Conservation (phyloP, 2,888 invertebrate genomes). For the Gastrophysa polygoni region DNA sequence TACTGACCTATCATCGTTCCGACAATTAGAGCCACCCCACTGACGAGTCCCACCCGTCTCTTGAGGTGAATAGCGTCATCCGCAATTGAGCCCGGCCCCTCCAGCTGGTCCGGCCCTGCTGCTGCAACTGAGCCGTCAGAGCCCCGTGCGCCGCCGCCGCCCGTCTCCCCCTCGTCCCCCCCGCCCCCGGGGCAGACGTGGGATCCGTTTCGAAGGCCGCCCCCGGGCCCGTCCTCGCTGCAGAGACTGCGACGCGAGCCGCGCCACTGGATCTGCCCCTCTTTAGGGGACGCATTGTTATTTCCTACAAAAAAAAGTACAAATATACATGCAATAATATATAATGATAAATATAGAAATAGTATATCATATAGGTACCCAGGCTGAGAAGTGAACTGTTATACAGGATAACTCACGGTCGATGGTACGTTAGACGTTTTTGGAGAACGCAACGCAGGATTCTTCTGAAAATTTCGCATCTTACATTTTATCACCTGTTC, state of each 20-base stretch:
- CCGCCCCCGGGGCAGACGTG: constrained; percentile 61
- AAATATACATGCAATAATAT: too few species aligned
- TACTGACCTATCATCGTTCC: constrained; percentile 94
- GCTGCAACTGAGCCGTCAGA: constrained; percentile 54
- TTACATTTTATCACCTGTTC: too few species aligned
- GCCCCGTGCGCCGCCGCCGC: constrained; percentile 56
- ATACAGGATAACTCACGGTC: too few species aligned
- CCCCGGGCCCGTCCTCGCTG: constrained; percentile 53
- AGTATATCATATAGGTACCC: too few species aligned
- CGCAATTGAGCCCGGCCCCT: constrained; percentile 93
- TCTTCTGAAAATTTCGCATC: too few species aligned
- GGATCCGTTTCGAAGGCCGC: constrained; percentile 60
- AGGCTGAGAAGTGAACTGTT: too few species aligned
- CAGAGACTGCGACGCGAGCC: constrained; percentile 45
- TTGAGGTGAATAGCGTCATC: constrained; percentile 98
- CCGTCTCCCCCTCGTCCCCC: constrained; percentile 54
- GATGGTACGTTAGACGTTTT: too few species aligned
- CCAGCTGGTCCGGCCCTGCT: constrained; percentile 67
- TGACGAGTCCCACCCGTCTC: constrained; percentile 98
- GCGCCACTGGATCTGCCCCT: constrained; percentile 56
- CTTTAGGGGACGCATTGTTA: constrained; percentile 58
- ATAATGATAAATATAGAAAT: too few species aligned
- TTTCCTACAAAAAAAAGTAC: constrained; percentile 52
- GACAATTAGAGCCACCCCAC: constrained; percentile 98
- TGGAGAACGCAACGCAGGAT: too few species aligned